These are phyloP conservation scores for Autographa pulchrina DNA, from an alignment of 2,888 invertebrate genomes.

Conservation along the genomic window DNA sequence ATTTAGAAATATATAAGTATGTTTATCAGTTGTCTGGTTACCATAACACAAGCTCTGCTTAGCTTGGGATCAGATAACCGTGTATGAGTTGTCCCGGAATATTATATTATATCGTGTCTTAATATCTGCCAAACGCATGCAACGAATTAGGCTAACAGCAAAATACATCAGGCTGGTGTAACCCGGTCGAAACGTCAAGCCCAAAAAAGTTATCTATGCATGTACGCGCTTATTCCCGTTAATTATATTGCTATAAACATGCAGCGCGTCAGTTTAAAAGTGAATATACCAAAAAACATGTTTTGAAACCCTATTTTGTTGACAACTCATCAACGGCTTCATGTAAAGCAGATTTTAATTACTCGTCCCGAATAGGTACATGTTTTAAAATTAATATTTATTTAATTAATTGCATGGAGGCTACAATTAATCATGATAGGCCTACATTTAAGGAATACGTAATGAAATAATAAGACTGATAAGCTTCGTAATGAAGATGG, in stretches of 20 bases:
- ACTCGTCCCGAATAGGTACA: slow-evolving; percentile 7
- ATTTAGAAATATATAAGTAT: too few relatives aligned
- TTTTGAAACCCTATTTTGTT: slow-evolving; percentile 17
- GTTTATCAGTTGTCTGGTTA: too few relatives aligned
- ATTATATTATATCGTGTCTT: too few relatives aligned
- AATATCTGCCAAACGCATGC: slow-evolving; percentile 16
- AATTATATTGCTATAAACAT: too few relatives aligned
- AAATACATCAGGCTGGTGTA: too few relatives aligned
- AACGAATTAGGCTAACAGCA: not conserved
- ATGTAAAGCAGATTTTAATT: slow-evolving; percentile 21
- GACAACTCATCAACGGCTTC: slow-evolving; percentile 22
- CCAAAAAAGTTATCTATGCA: too few relatives aligned
- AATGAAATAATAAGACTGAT: slow-evolving; percentile 3
- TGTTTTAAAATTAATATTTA: slow-evolving; percentile 32
- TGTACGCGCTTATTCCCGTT: too few relatives aligned
- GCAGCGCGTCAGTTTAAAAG: too few relatives aligned
- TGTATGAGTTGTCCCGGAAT: too few relatives aligned
- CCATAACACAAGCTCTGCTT: too few relatives aligned
- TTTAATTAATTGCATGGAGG: slow-evolving; percentile 25
- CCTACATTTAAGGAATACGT: not conserved
- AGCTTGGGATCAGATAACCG: too few relatives aligned
- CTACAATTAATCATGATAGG: slow-evolving; percentile 17
- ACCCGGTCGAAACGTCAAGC: too few relatives aligned
- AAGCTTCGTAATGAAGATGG: slow-evolving; percentile 1
- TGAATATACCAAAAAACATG: not conserved